These are phyloP conservation scores for Tiphia femorata DNA, from an alignment of 2,888 invertebrate species.

Conservation along the genomic window DNA sequence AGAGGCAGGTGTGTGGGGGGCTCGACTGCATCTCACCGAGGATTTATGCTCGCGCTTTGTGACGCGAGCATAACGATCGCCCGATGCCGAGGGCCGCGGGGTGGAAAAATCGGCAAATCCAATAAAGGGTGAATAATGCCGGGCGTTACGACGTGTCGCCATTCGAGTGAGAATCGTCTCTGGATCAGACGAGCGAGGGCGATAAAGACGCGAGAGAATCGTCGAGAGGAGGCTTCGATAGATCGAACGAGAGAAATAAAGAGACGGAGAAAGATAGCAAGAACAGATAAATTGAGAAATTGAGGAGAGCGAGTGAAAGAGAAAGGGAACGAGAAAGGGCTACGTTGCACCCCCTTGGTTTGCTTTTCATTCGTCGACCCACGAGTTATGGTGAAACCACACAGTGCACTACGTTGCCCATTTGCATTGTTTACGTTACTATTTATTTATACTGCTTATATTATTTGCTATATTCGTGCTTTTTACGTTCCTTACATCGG, in stretches of 20 bases:
- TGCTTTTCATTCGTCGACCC: too few relatives aligned
- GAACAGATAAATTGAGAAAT: not conserved
- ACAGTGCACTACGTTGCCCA: too few relatives aligned
- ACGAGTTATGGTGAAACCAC: too few relatives aligned
- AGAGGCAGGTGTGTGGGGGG: too few relatives aligned
- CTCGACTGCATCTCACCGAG: too few relatives aligned
- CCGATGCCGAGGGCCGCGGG: slow-evolving; percentile 23
- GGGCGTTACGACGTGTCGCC: slow-evolving; percentile 23
- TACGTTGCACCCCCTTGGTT: not conserved
- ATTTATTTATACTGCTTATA: too few relatives aligned
- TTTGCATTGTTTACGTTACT: too few relatives aligned
- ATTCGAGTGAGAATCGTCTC: slow-evolving; percentile 41
- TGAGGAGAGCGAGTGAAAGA: not conserved
- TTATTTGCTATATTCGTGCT: too few relatives aligned
- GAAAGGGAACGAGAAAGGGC: slow-evolving; percentile 6
- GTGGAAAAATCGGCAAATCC: slow-evolving; percentile 60
- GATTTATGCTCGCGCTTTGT: slow-evolving; percentile 55
- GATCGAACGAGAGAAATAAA: not conserved
- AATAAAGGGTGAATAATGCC: slow-evolving; percentile 65
- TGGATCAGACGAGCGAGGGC: slow-evolving; percentile 16
- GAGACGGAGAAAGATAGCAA: not conserved
- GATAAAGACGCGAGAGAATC: slow-evolving; percentile 4
- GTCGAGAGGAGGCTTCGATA: slow-evolving; percentile 7
- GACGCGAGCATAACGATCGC: slow-evolving; percentile 37
- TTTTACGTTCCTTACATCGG: too few relatives aligned